Conservation (phyloP, 2,888 invertebrate species). For the Agrilus mali region DNA sequence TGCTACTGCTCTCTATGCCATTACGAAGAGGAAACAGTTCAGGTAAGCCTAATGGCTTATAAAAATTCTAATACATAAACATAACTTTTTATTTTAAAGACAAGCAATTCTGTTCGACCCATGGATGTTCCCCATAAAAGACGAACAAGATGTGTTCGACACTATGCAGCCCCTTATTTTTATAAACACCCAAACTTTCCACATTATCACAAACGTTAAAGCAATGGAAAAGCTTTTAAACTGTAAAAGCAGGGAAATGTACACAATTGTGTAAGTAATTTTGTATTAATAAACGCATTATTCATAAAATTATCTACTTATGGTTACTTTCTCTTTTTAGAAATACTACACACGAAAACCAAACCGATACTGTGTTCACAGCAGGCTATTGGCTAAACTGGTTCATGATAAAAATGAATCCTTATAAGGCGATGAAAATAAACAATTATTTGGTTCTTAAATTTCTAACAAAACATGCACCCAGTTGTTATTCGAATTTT, state of each 20-base stretch:
- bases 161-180: constrained; percentile 40
- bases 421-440: constrained; percentile 28
- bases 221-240: constrained; percentile 33
- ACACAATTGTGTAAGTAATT: constrained; percentile 33
- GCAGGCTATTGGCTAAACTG: constrained; percentile 37
- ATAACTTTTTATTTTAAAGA: constrained; percentile 21
- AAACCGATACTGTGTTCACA: constrained; percentile 34
- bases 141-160: constrained; percentile 28
- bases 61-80: neutral
- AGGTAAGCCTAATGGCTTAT: constrained; percentile 30
- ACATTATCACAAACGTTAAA: constrained; percentile 38
- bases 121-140: constrained; percentile 48
- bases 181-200: constrained; percentile 46
- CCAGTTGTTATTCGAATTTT: constrained; percentile 16
- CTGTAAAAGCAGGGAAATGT: constrained; percentile 25
- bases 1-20: constrained; percentile 42
- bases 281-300: neutral
- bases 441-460: constrained; percentile 33
- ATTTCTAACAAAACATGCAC: constrained; percentile 29
- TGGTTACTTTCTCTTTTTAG: too few species aligned
- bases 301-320: neutral
- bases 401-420: constrained; percentile 36
- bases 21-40: constrained; percentile 39
- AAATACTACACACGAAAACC: constrained; percentile 37
- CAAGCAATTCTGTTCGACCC: constrained; percentile 43